Base-by-base conservation (phyloP, 2,888 invertebrate genomes). In the Deroplatys truncata region DNA sequence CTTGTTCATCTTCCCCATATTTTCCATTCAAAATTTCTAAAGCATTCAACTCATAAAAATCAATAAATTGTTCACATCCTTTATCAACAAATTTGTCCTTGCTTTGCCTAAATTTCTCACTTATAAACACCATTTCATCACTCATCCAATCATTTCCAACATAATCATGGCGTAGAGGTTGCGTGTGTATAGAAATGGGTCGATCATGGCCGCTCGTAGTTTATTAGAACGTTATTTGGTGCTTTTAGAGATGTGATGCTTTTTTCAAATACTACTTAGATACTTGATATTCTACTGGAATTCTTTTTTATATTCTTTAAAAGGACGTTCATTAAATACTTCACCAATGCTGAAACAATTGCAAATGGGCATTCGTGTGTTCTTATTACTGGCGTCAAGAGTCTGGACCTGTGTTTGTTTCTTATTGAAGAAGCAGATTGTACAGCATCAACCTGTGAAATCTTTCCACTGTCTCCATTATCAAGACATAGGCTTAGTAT, bases 331-430 rank as follows among this genome's bases (percentile, higher is more conserved):
- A 88, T 84, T 88, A 88, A 90, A 91, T 89, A 89, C 90, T 84
- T 89, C 90, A 91, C 92, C 91, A 93, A 98, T 98, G 98, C 97
- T 98, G 96, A 98, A 98, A 95, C 97, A 98, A 96, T 96, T 98
- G 96, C 98, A 98, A 96, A 98, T 98, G 98, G 98, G 98, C 96
- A 97, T 98, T 95, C 97, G 98, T 95, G 98, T 98, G 95, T 98
- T 98, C 95, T 96, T 98, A 96, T 96, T 98, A 94, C 96, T 98
- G 94, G 98, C 98, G 94, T 98, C 98, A 93, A 98, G 98, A 96
- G 97, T 99, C 95, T 99, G 99, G 99, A 98, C 98, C 95, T 99
- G 98, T 96, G 96, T 99, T 94, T 98, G 98, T 95, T 99, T 98
- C 96, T 97, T 98, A 95, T 96, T 98, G 94, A 98, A 97, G 95